phyloP scores from a whole-genome alignment of 2,113 vertebrate species.

The Myrmecophaga tridactyla region DNA sequence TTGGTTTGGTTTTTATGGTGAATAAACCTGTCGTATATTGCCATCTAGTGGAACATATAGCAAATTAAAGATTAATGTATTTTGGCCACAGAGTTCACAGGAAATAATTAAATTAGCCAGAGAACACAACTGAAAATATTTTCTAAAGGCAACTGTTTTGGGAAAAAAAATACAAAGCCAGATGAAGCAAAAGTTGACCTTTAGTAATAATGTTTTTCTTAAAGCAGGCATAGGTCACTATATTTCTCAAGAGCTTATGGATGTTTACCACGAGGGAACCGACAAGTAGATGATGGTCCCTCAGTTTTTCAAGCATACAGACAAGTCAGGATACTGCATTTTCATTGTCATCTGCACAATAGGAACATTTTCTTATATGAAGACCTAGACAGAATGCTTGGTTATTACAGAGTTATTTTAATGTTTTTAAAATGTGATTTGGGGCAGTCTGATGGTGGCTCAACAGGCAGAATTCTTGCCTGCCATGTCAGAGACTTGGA shows the following conservation, averaged over 20 bases:
- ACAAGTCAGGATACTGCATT: neutral
- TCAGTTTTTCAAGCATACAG: neutral
- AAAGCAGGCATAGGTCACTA: neutral
- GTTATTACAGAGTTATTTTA: neutral
- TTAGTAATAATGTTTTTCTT: neutral
- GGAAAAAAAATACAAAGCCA: neutral
- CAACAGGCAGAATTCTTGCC: too few species aligned
- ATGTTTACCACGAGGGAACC: neutral
- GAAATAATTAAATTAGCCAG: neutral
- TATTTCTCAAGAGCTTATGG: neutral
- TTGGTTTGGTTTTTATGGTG: neutral
- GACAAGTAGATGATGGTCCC: neutral
- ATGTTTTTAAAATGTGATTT: neutral
- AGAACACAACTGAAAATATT: neutral
- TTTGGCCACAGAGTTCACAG: neutral
- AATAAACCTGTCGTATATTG: constrained; percentile 68
- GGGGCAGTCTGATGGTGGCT: too few species aligned
- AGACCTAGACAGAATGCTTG: neutral
- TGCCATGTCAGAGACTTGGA: too few species aligned
- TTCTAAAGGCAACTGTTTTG: neutral
- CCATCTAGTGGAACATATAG: constrained; percentile 75
- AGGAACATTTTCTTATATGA: neutral
- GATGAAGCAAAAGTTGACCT: neutral
- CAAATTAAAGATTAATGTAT: constrained; percentile 16
- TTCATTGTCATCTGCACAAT: neutral